These are phyloP conservation scores for Theocolax elegans DNA, from an alignment of 1,140 invertebrate species.

Conservation along the genomic window DNA sequence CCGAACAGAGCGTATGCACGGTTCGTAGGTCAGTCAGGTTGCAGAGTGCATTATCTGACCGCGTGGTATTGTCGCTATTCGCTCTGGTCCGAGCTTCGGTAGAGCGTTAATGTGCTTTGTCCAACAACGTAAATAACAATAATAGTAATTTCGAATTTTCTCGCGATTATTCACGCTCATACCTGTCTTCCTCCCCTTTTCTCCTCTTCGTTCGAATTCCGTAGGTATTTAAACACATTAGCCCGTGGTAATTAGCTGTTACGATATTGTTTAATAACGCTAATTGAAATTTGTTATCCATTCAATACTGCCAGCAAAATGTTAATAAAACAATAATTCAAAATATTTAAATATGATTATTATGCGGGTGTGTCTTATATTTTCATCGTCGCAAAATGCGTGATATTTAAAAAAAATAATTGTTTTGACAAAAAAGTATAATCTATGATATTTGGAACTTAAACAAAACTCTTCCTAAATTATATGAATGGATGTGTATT, in stretches of 20 bases:
- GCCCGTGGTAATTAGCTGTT: neutral
- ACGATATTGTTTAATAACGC: constrained; percentile 16
- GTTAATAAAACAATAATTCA: too few relatives aligned
- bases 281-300: neutral
- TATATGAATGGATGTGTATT: too few relatives aligned
- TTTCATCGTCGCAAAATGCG: too few relatives aligned
- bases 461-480: too few relatives aligned
- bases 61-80: constrained; percentile 5
- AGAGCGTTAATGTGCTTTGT: neutral
- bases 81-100: neutral
- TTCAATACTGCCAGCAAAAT: neutral
- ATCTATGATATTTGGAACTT: too few relatives aligned
- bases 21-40: too few relatives aligned
- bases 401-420: too few relatives aligned
- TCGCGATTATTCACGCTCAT: constrained; percentile 4
- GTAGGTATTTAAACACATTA: neutral
- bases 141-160: constrained; percentile 18
- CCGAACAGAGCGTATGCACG: too few relatives aligned
- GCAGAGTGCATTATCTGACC: neutral
- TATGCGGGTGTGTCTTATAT: too few relatives aligned
- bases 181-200: neutral
- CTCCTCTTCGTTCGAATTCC: too few relatives aligned
- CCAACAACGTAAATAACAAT: constrained; percentile 25
- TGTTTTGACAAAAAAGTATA: too few relatives aligned
- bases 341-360: too few relatives aligned